Conservation (phyloP, 2,888 invertebrate genomes). For the Girardia tigrina region DNA sequence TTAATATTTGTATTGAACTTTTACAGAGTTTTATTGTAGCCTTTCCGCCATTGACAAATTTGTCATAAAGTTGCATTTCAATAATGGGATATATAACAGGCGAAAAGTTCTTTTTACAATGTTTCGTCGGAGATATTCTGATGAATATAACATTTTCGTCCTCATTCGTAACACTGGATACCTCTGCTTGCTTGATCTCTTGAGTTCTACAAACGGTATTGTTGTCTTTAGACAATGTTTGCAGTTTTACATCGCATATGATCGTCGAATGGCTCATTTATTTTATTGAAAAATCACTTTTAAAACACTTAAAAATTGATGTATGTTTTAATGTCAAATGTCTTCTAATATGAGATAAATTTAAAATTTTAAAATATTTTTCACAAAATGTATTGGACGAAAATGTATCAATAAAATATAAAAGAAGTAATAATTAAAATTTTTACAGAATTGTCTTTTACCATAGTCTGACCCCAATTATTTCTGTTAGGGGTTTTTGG, state of each 20-base stretch:
- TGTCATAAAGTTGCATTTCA: slow-evolving; percentile 53
- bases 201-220: neutral
- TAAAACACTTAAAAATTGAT: too few species aligned
- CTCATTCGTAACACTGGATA: slow-evolving; percentile 20
- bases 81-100: slow-evolving; percentile 31
- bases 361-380: too few species aligned
- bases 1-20: slow-evolving; percentile 60
- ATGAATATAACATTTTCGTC: neutral
- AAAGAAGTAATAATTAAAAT: too few species aligned
- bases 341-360: too few species aligned
- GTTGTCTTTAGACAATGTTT: neutral
- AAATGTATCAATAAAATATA: too few species aligned
- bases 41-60: slow-evolving; percentile 65
- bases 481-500: too few species aligned
- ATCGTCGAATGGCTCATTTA: neutral
- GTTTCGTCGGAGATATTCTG: neutral
- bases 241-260: neutral
- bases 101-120: neutral
- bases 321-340: too few species aligned
- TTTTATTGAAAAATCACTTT: too few species aligned
- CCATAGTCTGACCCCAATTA: too few species aligned
- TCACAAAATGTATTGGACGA: too few species aligned
- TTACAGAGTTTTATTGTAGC: slow-evolving; percentile 70
- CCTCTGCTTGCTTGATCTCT: neutral
- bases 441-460: too few species aligned